Evolutionary conservation across 2,113 vertebrate genomes (phyloP).

Genomic region (Toxostoma redivivum): DNA sequence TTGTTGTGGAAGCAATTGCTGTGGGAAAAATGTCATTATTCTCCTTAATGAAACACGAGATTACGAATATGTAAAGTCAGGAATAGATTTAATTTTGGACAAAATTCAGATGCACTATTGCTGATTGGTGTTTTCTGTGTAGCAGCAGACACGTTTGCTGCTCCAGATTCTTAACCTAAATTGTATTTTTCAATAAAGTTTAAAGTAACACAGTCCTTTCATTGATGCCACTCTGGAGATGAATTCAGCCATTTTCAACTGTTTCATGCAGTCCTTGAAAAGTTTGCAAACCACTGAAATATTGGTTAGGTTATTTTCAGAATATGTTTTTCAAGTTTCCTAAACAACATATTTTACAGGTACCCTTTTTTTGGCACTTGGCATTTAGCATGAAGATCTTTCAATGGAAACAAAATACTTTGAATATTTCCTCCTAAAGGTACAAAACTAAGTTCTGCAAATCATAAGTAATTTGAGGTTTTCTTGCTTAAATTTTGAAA

Average conservation of each 20-base stretch:
- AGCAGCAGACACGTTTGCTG: not conserved
- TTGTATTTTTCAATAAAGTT: not conserved
- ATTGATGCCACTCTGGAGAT: not conserved
- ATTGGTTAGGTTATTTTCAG: not conserved
- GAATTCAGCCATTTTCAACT: not conserved
- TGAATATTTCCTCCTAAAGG: not conserved
- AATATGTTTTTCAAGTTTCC: not conserved
- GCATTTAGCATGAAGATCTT: not conserved
- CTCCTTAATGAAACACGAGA: not conserved
- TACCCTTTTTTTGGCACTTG: not conserved
- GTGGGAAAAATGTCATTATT: not conserved
- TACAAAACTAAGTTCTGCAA: not conserved
- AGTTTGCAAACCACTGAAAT: not conserved
- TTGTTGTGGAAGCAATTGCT: not conserved
- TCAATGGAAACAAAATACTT: not conserved
- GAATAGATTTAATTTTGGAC: not conserved
- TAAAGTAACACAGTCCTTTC: not conserved
- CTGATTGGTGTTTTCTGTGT: not conserved
- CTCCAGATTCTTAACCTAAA: not conserved
- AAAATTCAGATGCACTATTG: not conserved
- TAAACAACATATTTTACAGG: not conserved
- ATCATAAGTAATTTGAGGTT: not conserved
- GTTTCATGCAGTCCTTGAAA: not conserved
- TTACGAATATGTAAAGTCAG: accelerated
- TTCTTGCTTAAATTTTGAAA: not conserved